These are phyloP conservation scores for Psophia crepitans DNA, from an alignment of 2,113 vertebrate genomes.

Conservation along the genomic window DNA sequence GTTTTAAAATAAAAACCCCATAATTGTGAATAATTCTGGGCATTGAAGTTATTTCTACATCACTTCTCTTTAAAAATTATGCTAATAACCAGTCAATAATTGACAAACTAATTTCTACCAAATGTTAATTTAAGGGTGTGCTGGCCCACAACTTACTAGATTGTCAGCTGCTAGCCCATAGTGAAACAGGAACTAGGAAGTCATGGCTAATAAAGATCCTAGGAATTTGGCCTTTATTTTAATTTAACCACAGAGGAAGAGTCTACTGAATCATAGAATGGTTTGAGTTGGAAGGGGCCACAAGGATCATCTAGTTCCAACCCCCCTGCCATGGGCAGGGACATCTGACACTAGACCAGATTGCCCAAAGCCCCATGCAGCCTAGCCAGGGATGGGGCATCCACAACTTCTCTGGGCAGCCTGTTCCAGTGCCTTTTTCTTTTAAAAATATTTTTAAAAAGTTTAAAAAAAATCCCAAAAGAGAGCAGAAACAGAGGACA, in stretches of 20 bases:
- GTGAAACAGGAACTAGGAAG: not conserved
- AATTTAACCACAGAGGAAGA: not conserved
- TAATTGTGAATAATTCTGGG: not conserved
- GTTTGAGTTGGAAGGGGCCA: no score
- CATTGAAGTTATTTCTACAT: not conserved
- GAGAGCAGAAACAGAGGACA: no score
- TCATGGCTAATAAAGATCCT: not conserved
- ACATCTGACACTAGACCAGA: no score
- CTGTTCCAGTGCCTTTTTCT: no score
- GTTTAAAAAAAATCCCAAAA: no score
- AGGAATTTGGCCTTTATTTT: not conserved
- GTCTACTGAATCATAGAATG: not conserved
- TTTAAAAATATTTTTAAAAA: no score
- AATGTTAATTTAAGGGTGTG: not conserved
- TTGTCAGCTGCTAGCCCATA: not conserved
- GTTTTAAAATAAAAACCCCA: not conserved
- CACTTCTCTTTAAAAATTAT: not conserved
- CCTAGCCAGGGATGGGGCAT: no score
- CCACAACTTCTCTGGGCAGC: no score
- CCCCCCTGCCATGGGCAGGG: no score
- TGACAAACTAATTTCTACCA: not conserved
- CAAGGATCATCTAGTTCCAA: no score
- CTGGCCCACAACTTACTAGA: not conserved
- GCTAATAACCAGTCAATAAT: not conserved
- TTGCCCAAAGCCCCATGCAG: no score